Percentiles rank a stretch among this genome's conserved stretches.
phyloP scores from a whole-genome alignment of 2,888 invertebrate genomes.

The Cyclophora albipunctata region DNA sequence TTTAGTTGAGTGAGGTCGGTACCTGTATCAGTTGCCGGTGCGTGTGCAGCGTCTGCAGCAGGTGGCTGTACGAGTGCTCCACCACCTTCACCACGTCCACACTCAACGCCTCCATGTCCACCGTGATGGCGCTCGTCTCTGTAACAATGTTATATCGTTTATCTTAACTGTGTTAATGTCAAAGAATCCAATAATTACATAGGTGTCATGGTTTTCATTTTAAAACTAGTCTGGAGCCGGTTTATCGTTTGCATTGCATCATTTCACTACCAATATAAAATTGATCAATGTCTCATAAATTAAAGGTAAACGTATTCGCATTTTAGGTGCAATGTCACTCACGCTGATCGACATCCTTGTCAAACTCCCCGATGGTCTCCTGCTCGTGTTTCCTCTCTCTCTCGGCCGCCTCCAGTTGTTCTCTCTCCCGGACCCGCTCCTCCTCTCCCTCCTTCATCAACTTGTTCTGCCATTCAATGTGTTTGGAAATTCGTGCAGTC shows the following conservation, averaged over 20 bases:
- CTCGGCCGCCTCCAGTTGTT: constrained; percentile 33
- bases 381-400: constrained; percentile 31
- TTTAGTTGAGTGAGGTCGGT: background rate
- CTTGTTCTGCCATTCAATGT: constrained; percentile 27
- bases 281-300: background rate
- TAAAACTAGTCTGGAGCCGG: no score
- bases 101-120: constrained; percentile 41
- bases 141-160: background rate
- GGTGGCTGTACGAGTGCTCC: constrained; percentile 28
- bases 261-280: background rate
- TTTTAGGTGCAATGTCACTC: constrained; percentile 4
- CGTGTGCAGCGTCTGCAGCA: constrained; percentile 22
- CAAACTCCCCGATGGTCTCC: constrained; percentile 39
- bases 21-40: constrained; percentile 27
- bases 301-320: background rate
- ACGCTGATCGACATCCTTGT: constrained; percentile 57
- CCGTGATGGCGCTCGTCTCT: constrained; percentile 38
- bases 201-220: no score
- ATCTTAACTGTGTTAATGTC: background rate
- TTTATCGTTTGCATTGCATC: no score
- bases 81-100: constrained; percentile 38
- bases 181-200: no score
- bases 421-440: constrained; percentile 27
- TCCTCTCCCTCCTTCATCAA: constrained; percentile 28
- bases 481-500: constrained; percentile 30